Base-by-base conservation (phyloP, 2,113 vertebrate species). In the Gambusia holbrooki region DNA sequence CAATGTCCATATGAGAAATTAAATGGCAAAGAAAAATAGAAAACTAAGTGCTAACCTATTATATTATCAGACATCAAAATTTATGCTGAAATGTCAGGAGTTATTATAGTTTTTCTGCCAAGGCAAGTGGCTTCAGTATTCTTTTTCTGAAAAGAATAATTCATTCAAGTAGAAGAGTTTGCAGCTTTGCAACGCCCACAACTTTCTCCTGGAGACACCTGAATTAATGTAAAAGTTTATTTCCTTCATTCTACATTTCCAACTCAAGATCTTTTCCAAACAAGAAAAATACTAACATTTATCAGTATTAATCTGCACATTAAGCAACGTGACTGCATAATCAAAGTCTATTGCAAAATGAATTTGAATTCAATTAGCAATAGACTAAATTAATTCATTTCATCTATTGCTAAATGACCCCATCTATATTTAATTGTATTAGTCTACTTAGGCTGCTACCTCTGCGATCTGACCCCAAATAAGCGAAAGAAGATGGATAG, bases 11-110 rank as follows among this genome's bases (percentile, higher is more conserved):
- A 28, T 8, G 5, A 19, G 42, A 3, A 69, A 54, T 19, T 0
- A 30, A 27, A 40, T 66, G 32, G 5, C 35, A 54, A 45, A 81
- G 54, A 71, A 51, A 71, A 79, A 82, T 48, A 74, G 29, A 65
- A 51, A 61, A 33, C 62, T 73, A 19, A 63, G 63, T 33, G 2
- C 12, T 29, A 51, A 77, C 28, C 32, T 33, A 45, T 11, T 62
- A 4, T 27, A 51, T 27, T 27, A 27, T 27, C 27, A 22, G 13
- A 58, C 11, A 32, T 60, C 42, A 33, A 8, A 67, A 28, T 70
- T 30, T 35, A 76, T 17, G 48, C 25, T 45, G 29, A 33, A 22
- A 25, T 30, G 22, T 62, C 63, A 25, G 12, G 66, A 42, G 37
- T 54, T 51, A 51, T 73, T 63, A 30, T 5, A 4, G 37, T 9